Evolutionary conservation across 1,140 invertebrate genomes (phyloP), one percentile per base, ranked within the genome.

Genomic region (Leptestheria dahalacensis): DNA sequence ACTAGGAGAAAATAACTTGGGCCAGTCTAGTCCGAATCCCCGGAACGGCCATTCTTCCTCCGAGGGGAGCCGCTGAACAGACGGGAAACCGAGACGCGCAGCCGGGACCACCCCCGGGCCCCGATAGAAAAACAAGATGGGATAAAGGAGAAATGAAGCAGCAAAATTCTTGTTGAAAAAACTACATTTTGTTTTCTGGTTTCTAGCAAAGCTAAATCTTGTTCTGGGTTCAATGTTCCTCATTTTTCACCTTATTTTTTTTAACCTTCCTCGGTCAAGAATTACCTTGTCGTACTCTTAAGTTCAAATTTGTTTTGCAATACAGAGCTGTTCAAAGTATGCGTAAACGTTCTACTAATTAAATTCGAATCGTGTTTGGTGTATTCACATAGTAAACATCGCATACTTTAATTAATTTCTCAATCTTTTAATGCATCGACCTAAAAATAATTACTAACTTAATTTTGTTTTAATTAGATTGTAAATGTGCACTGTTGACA

Each of bases 361-460:
- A n/a, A 33, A 41, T 56, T 52, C 25, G 50, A 12, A 26, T 18
- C 18, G 15, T 52, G 12, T 52, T 52, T 4, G 25, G 3, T 24
- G 24, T 24, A 48, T 10, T 52, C 50, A 4, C 21, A 52, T 26
- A 21, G 25, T 52, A 26, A 12, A 12, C 12, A 52, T 21, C 11
- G 50, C 50, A 26, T 26, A 52, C 50, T 21, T 48, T 48, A 48
- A n/a, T n/a, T n/a, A n/a, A n/a, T n/a, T n/a, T n/a, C n/a, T n/a
- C n/a, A n/a, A n/a, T n/a, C n/a, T n/a, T n/a, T n/a, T n/a, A n/a
- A n/a, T n/a, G n/a, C n/a, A n/a, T n/a, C n/a, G n/a, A n/a, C n/a
- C n/a, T n/a, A 3, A 41, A 41, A 41, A 41, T 41, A 41, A 41
- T 41, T 41, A 15, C 15, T 41, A 41, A 41, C 33, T 15, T 15